A percentile compares a stretch with the other conserved stretches of the same genome.
Evolutionary conservation across 2,113 vertebrate genomes (phyloP).

Genomic region (Tricholaema leucomelas): DNA sequence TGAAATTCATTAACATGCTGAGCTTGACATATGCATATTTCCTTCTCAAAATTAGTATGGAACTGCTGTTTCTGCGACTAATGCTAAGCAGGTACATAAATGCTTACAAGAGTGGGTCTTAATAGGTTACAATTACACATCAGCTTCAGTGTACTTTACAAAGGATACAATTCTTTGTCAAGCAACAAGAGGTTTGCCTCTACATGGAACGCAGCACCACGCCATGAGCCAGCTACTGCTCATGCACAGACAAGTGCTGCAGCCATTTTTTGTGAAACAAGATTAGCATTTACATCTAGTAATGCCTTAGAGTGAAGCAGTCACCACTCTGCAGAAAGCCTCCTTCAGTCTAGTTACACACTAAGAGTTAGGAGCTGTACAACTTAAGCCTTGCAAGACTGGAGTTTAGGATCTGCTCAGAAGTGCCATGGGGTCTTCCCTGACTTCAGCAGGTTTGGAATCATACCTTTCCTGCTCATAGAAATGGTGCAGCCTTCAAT

Average conservation of each 20-base stretch:
- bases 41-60: neutral
- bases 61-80: neutral
- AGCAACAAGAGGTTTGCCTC: constrained; percentile 5
- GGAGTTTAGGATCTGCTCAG: neutral
- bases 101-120: neutral
- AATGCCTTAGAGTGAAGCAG: neutral
- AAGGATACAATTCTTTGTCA: neutral
- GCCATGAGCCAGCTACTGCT: constrained; percentile 36
- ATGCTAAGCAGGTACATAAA: neutral
- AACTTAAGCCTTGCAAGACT: neutral
- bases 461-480: neutral
- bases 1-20: neutral
- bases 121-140: neutral
- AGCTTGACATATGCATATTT: neutral
- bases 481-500: neutral
- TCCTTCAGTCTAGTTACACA: neutral
- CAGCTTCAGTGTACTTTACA: neutral
- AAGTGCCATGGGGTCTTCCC: neutral
- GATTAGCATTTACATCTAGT: constrained; percentile 7
- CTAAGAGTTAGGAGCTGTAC: neutral
- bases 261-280: constrained; percentile 10
- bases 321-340: neutral
- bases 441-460: neutral
- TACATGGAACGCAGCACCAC: neutral
- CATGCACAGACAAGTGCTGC: neutral